phyloP scores from a whole-genome alignment of 2,797 vertebrate species.

The Cirrhinus mrigala region DNA sequence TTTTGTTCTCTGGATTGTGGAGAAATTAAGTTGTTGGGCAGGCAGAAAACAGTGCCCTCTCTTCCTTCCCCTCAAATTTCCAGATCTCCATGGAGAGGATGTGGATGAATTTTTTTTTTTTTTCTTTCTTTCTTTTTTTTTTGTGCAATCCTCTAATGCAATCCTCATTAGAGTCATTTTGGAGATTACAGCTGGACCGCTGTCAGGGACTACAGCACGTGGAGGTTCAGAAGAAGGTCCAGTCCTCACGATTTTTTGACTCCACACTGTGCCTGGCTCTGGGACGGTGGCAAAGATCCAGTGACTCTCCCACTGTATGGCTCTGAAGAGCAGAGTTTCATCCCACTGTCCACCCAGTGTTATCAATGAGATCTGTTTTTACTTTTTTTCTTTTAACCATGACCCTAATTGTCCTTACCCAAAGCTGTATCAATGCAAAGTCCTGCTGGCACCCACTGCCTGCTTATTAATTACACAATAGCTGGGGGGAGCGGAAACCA shows the following conservation, averaged over 20 bases:
- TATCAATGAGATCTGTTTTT: slow-evolving; percentile 51
- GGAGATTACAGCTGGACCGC: slow-evolving; percentile 64
- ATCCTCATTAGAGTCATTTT: slow-evolving; percentile 67
- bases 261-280: slow-evolving; percentile 29
- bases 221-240: slow-evolving; percentile 56
- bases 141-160: slow-evolving; percentile 62
- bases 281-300: slow-evolving; percentile 44
- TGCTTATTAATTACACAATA: slow-evolving; percentile 72
- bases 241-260: slow-evolving; percentile 37
- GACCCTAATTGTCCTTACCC: slow-evolving; percentile 57
- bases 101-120: slow-evolving; percentile 65
- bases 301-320: slow-evolving; percentile 20
- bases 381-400: slow-evolving; percentile 38
- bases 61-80: slow-evolving; percentile 64
- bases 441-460: slow-evolving; percentile 59
- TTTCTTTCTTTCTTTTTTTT: slow-evolving; percentile 55
- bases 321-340: slow-evolving; percentile 46
- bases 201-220: slow-evolving; percentile 61
- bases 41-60: slow-evolving; percentile 66
- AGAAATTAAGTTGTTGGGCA: slow-evolving; percentile 60
- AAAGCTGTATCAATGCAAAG: slow-evolving; percentile 58
- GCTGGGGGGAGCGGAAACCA: slow-evolving; percentile 59
- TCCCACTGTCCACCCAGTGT: slow-evolving; percentile 36
- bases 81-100: slow-evolving; percentile 74
- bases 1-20: slow-evolving; percentile 73